phyloP scores from a whole-genome alignment of 2,113 vertebrate species.

The Chionomys nivalis region DNA sequence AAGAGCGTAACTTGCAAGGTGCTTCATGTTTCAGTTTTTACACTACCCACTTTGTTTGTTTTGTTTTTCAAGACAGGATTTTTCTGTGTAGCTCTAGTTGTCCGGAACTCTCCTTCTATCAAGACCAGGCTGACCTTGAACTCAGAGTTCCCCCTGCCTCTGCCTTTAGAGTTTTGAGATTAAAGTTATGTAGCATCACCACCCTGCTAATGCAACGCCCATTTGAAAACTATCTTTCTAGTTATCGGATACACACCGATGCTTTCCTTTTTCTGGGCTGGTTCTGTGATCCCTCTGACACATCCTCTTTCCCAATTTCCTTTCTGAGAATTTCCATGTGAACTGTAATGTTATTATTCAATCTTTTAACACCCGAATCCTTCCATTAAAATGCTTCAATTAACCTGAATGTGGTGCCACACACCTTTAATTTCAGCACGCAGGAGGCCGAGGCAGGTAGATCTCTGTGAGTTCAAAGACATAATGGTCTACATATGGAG shows the following conservation, averaged over 20 bases:
- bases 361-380: background rate
- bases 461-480: background rate
- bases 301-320: accelerated
- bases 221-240: background rate
- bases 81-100: background rate
- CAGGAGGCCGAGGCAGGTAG: too few relatives aligned
- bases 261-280: background rate
- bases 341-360: background rate
- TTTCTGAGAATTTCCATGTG: background rate
- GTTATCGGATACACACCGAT: background rate
- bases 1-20: background rate
- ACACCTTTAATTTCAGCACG: background rate
- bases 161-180: background rate
- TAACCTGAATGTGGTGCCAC: background rate
- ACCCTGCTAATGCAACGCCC: background rate
- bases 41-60: background rate
- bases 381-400: background rate
- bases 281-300: background rate
- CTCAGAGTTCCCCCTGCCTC: background rate
- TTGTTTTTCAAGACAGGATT: background rate
- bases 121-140: background rate
- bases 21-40: background rate
- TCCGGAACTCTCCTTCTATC: background rate
- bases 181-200: background rate
- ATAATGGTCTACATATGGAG: background rate